Evolutionary conservation across 2,888 invertebrate species (phyloP), one percentile per base, ranked within the genome.

Genomic region (Hylaea fasciaria): DNA sequence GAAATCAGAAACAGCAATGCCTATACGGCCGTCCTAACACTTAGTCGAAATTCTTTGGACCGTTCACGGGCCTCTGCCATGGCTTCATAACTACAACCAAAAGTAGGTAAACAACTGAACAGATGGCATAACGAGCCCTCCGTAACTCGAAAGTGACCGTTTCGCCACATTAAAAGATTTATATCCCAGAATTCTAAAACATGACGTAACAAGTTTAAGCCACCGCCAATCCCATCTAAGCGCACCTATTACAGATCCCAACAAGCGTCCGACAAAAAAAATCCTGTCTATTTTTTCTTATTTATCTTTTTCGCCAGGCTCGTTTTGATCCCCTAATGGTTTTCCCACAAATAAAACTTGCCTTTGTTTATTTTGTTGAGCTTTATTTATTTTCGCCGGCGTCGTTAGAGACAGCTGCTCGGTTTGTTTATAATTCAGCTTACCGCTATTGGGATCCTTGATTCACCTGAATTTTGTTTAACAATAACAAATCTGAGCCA

Each of bases 301-400:
- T 85, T 82, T 82, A 83, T 85, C 80, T 79, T 77, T 74, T 80
- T 76, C 72, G 73, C 74, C 78, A 80, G 75, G 76, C 76, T 78
- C 77, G 76, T 78, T 79, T 80, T 82, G 80, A 82, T 83, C 85
- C 83, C 83, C 82, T 83, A 87, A 87, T 87, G 85, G 85, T 85
- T 83, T 82, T 77, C 79, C 83, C 82, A 82, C 87, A 87, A 87
- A 87, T 86, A 87, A 85, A 86, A 84, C 83, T 83, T 74, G 75
- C 76, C 77, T 80, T 84, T 85, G 82, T 86, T 87, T 87, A 86
- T 83, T 83, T 83, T 80, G 76, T 77, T 74, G 72, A 76, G 81
- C 80, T 81, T 82, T 86, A 82, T 87, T 87, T 87, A 87, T 86
- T 86, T 86, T 82, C 70, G 79, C 70, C 68, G 70, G 78, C 78